A percentile compares a stretch with the other conserved stretches of the same genome.
Evolutionary conservation across 2,113 vertebrate genomes (phyloP).

Genomic region (Actinemys pallida): DNA sequence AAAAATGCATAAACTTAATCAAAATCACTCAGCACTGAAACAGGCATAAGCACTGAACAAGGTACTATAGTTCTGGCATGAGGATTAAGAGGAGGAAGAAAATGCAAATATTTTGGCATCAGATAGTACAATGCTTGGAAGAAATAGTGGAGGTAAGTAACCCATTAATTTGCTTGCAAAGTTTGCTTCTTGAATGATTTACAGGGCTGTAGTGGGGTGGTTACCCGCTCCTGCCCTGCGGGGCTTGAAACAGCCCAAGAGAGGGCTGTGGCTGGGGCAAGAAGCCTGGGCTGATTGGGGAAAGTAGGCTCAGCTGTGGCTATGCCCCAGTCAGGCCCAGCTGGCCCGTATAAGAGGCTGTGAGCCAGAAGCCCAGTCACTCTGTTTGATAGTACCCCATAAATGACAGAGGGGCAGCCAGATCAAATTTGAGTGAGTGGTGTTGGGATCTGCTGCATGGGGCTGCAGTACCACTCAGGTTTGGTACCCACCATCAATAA

Average conservation of each 20-base stretch:
- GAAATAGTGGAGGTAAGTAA: background rate
- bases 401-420: background rate
- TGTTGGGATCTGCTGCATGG: background rate
- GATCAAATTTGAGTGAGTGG: background rate
- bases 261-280: no score
- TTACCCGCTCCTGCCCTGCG: no score
- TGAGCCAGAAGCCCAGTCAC: no score
- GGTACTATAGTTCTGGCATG: background rate
- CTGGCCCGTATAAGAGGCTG: no score
- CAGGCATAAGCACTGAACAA: background rate
- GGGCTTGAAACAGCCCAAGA: no score
- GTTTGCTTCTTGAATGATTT: conserved; percentile 5
- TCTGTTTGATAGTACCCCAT: background rate
- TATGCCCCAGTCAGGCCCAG: no score
- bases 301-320: no score
- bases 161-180: background rate
- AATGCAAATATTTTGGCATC: conserved; percentile 15
- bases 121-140: background rate
- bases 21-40: background rate
- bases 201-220: no score
- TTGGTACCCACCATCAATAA: background rate
- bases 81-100: conserved; percentile 8
- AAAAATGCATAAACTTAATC: background rate
- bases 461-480: background rate
- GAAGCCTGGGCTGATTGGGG: no score